These are phyloP conservation scores for Bovichtus variegatus DNA, from an alignment of 2,797 vertebrate genomes.

Conservation along the genomic window DNA sequence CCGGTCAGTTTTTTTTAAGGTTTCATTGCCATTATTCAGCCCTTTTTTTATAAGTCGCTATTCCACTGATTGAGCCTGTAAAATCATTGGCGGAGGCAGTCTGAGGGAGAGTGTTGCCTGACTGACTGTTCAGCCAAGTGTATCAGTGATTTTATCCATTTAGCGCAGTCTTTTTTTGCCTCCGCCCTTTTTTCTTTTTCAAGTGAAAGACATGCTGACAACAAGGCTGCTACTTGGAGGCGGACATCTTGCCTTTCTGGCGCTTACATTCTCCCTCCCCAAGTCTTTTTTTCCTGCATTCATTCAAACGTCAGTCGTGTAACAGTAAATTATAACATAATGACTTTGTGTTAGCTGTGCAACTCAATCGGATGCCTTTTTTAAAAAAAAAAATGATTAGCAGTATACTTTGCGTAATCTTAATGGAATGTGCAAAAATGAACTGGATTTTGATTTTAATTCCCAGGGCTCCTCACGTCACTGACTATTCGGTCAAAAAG, in stretches of 20 bases:
- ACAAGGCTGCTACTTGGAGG: background rate
- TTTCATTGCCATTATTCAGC: background rate
- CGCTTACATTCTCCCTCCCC: background rate
- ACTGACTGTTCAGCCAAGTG: slow-evolving; percentile 1
- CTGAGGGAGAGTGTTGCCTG: background rate
- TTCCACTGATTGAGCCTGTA: slow-evolving; percentile 9
- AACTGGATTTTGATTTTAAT: background rate
- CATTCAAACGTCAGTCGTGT: background rate
- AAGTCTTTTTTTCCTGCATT: background rate
- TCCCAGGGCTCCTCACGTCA: background rate
- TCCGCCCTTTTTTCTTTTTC: background rate
- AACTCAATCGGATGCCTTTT: background rate
- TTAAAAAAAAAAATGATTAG: background rate
- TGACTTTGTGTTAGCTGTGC: background rate
- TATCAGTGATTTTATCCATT: background rate
- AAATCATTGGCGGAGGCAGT: background rate
- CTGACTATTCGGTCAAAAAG: background rate
- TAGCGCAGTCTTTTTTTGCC: background rate
- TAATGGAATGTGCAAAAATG: background rate
- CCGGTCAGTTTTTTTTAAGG: background rate
- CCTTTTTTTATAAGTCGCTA: background rate
- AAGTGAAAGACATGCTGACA: slow-evolving; percentile 1
- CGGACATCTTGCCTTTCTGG: background rate
- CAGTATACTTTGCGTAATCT: background rate
- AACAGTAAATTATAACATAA: background rate